Evolutionary conservation across 2,888 invertebrate genomes (phyloP).

Genomic region (Trichopoda pennipes): DNA sequence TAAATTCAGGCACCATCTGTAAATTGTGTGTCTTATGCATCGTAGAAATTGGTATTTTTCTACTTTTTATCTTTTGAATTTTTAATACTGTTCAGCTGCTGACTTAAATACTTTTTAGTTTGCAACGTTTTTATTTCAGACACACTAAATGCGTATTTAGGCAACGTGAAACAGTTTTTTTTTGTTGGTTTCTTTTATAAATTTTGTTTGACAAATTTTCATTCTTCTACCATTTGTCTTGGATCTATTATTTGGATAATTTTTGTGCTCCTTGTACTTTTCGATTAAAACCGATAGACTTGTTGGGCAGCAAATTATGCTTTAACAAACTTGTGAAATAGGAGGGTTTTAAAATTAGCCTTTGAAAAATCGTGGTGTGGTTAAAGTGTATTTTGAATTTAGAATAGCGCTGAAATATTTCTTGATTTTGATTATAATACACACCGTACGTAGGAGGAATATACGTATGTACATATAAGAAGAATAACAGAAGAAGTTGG

Average conservation of each 20-base stretch:
- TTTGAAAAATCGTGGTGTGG: not conserved
- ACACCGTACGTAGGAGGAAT: no score
- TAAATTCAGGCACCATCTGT: constrained; percentile 30
- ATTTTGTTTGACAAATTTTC: constrained; percentile 43
- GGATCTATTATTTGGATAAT: constrained; percentile 39
- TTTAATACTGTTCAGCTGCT: constrained; percentile 30
- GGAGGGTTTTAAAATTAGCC: not conserved
- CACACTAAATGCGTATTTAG: constrained; percentile 45
- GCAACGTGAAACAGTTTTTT: constrained; percentile 53
- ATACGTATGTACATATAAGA: no score
- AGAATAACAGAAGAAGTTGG: no score
- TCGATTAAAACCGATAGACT: constrained; percentile 3
- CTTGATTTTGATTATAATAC: no score
- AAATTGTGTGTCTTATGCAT: constrained; percentile 45
- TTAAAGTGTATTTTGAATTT: not conserved
- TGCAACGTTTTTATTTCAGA: constrained; percentile 23
- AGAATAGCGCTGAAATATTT: no score
- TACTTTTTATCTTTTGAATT: constrained; percentile 40
- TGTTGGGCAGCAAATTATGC: constrained; percentile 14
- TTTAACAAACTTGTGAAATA: not conserved
- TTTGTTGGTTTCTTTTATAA: no score
- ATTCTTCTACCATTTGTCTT: constrained; percentile 29
- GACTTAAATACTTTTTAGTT: constrained; percentile 9
- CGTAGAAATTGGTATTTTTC: constrained; percentile 2
- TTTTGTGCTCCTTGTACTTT: not conserved